Conservation (phyloP, 2,797 vertebrate species). For the Rhinophrynus dorsalis region DNA sequence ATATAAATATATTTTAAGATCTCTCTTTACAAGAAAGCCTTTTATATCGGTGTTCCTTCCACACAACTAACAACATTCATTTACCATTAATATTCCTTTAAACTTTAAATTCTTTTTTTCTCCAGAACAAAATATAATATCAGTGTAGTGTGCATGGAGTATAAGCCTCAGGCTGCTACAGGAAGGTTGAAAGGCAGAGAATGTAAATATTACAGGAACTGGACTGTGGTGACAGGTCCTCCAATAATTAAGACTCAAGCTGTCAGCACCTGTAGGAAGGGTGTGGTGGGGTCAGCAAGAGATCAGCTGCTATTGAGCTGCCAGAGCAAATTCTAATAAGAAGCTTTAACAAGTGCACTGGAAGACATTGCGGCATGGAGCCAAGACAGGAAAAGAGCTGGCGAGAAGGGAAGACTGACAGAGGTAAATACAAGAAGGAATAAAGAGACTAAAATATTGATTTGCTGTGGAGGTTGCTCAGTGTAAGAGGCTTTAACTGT, state of each 20-base stretch:
- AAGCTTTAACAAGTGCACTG: neutral
- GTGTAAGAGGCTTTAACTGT: too few relatives aligned
- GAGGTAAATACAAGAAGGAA: neutral
- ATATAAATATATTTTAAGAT: too few relatives aligned
- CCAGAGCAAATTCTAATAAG: neutral
- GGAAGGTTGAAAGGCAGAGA: neutral
- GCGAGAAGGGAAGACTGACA: neutral
- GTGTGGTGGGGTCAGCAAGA: slow-evolving; percentile 2
- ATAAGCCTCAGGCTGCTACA: neutral
- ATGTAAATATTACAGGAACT: neutral
- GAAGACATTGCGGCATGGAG: neutral
- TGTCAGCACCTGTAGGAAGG: slow-evolving; percentile 1
- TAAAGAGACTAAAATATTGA: neutral
- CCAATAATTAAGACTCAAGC: slow-evolving; percentile 2
- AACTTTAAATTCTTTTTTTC: too few relatives aligned
- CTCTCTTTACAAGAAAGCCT: too few relatives aligned
- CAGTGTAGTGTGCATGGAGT: neutral
- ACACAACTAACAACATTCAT: too few relatives aligned
- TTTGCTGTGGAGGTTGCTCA: neutral
- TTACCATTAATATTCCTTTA: too few relatives aligned
- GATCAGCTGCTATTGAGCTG: neutral
- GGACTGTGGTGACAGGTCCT: neutral
- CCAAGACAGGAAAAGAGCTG: neutral
- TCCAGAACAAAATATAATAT: too few relatives aligned
- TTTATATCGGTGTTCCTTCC: too few relatives aligned